Percentiles rank a stretch among this genome's conserved stretches.
These are phyloP conservation scores for Phalacrocorax pelagicus DNA, from an alignment of 2,113 vertebrate species.

Conservation along the genomic window DNA sequence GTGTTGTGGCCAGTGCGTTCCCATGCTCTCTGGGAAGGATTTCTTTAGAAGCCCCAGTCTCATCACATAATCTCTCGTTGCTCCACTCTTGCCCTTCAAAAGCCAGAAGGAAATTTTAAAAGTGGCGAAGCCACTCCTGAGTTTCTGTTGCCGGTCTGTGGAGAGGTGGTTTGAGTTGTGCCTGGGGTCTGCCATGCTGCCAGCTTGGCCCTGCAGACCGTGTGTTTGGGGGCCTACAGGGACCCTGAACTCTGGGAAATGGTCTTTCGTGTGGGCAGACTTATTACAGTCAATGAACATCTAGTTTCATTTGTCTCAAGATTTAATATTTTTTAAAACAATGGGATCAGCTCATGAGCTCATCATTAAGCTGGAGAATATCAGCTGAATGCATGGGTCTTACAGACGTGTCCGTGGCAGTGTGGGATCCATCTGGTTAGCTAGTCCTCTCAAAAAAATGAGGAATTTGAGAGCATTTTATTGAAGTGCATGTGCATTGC, in stretches of 20 bases:
- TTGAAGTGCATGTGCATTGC: rapidly evolving
- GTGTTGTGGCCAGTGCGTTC: rapidly evolving
- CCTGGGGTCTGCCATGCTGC: not conserved
- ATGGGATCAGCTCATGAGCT: not conserved
- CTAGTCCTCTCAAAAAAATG: not conserved
- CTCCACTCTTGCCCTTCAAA: not conserved
- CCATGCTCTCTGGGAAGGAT: not conserved
- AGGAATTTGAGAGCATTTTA: not conserved
- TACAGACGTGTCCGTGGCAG: rapidly evolving
- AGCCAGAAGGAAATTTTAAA: not conserved
- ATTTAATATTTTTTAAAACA: not conserved
- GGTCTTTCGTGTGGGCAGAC: not conserved
- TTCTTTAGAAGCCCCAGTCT: not conserved
- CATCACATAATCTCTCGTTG: not conserved
- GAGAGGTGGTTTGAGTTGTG: not conserved
- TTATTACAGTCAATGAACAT: not conserved
- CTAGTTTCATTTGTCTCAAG: not conserved
- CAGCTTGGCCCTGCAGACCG: not conserved
- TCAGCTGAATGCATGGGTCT: not conserved
- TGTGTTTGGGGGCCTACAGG: not conserved
- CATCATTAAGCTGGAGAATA: not conserved
- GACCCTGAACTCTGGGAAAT: not conserved
- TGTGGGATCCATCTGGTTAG: too few species aligned
- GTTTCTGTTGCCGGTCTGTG: not conserved
- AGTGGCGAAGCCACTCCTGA: not conserved